Percentiles rank a stretch among this genome's conserved stretches.
Evolutionary conservation across 2,797 vertebrate genomes (phyloP).

Genomic region (Tragopan temminckii): DNA sequence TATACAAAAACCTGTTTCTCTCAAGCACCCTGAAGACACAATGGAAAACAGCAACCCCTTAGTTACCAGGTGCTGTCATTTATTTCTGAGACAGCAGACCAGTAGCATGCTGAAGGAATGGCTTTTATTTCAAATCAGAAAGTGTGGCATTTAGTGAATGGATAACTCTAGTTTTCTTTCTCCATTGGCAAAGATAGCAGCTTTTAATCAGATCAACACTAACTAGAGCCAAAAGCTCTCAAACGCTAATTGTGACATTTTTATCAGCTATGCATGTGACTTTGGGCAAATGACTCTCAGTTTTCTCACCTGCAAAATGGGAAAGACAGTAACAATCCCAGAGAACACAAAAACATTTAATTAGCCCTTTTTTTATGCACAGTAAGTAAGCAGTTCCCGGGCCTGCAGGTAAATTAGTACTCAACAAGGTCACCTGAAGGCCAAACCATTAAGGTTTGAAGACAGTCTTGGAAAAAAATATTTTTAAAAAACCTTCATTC

Average conservation of each 20-base stretch:
- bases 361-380: neutral
- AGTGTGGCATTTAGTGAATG: neutral
- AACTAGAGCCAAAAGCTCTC: neutral
- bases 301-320: neutral
- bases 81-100: neutral
- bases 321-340: neutral
- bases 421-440: neutral
- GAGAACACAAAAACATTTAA: neutral
- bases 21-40: neutral
- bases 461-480: neutral
- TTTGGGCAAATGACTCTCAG: neutral
- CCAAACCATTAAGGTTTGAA: neutral
- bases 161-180: neutral
- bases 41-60: neutral
- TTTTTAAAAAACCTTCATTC: neutral
- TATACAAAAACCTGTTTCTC: neutral
- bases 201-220: neutral
- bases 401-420: neutral
- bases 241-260: neutral
- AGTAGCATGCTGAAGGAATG: neutral
- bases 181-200: neutral
- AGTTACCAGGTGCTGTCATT: neutral
- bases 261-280: neutral
- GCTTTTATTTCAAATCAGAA: neutral
- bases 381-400: neutral